Base-by-base conservation (phyloP, 2,888 invertebrate genomes). In the Leucania comma region DNA sequence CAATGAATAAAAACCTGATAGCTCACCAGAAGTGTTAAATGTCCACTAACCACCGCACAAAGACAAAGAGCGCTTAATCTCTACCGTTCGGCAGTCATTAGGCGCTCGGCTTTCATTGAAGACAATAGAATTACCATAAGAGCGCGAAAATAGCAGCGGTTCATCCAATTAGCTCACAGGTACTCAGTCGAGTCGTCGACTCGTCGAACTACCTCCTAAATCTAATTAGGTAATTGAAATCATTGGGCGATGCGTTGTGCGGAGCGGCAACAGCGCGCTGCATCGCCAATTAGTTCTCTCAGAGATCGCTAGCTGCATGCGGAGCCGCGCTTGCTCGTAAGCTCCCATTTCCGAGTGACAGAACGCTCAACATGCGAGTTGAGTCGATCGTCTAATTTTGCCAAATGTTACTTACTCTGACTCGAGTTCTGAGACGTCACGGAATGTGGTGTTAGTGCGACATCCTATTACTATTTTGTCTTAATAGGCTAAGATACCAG, bases 151-250 rank as follows among this genome's bases (percentile, higher is more conserved):
- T 81, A 81, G 74, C 83, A 67, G 65, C 60, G 78, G 72, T 77
- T 83, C 73, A 79, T 83, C 72, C 88, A 90, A 90, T 90, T 87
- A 89, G 86, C 79, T 83, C 75, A 74, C 80, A 83, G 82, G 81
- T 81, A 82, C 81, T 80, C 85, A 62, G 54, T 54, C 29, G 64
- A 67, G 64, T 69, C 63, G 81, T 62, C 46, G 78, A 68, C 29
- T 75, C 80, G 67, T 77, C 73, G 78, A 81, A 68, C 78, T 76
- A 76, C 70, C 75, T 78, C 84, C 88, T 89, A 89, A 90, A 91
- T 92, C 88, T 91, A 93, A 93, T 92, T 91, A 91, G 85, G 90
- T 91, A 92, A 93, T 93, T 94, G 92, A 91, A 93, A 93, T 92
- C 90, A 91, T 90, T 89, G 88, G 84, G 67, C 80, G 72, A 66